Evolutionary conservation across 35 echinoderm and acorn worm genomes (phyloP).

Genomic region (Eucidaris tribuloides): DNA sequence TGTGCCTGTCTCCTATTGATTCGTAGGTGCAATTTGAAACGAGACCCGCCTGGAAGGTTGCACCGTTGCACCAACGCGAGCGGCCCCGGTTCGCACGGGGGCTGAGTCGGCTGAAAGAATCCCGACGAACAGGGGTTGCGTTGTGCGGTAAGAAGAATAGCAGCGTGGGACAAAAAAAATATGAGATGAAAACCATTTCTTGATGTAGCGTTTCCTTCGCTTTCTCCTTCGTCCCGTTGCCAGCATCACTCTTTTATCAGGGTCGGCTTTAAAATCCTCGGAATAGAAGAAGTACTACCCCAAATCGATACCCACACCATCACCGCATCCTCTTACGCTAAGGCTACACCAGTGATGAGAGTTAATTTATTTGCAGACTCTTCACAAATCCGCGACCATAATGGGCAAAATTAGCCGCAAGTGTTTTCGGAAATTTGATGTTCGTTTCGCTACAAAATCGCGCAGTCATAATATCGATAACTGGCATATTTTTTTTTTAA

Average conservation of each 20-base stretch:
- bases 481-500: no score
- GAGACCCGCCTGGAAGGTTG: constrained; percentile 1
- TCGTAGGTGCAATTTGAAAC: constrained; percentile 26
- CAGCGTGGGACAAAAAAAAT: no score
- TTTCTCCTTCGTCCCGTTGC: no score
- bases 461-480: background rate
- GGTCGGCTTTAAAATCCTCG: no score
- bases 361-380: no score
- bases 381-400: no score
- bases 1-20: constrained; percentile 5
- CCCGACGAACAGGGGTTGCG: no score
- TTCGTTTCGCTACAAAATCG: constrained; percentile 12
- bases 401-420: constrained; percentile 1
- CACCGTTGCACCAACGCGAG: constrained; percentile 5
- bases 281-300: constrained; percentile 1
- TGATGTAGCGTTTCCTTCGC: no score
- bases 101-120: no score
- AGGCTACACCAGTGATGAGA: background rate
- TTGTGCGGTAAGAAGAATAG: background rate
- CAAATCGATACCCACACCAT: background rate
- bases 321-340: constrained; percentile 7
- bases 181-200: no score
- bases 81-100: no score
- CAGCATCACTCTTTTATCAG: no score
- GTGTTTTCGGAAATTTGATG: constrained; percentile 13